A percentile compares a stretch with the other conserved stretches of the same genome.
phyloP scores from a whole-genome alignment of 2,888 invertebrate species.

The Gnatocerus cornutus region DNA sequence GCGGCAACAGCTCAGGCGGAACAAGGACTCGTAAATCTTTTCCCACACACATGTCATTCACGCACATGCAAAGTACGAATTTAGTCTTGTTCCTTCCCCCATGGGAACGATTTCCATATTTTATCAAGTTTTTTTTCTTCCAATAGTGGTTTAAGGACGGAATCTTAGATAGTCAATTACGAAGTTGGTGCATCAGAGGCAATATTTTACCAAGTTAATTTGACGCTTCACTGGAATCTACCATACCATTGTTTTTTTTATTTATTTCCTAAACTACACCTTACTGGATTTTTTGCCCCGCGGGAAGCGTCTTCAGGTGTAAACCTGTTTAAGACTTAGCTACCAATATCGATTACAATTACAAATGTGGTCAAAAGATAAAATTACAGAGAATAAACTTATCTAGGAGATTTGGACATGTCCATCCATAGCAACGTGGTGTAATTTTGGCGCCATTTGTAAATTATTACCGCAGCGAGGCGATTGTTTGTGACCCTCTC shows the following conservation, averaged over 20 bases:
- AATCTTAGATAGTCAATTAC: constrained; percentile 58
- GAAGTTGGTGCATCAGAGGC: constrained; percentile 60
- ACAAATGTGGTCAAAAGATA: neutral
- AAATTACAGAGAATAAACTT: too few species aligned
- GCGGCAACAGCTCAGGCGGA: constrained; percentile 10
- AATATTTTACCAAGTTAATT: constrained; percentile 67
- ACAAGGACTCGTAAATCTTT: constrained; percentile 34
- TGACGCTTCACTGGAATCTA: constrained; percentile 66
- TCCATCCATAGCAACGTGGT: constrained; percentile 44
- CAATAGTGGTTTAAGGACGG: constrained; percentile 48
- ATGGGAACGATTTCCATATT: constrained; percentile 55
- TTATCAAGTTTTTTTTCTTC: constrained; percentile 55
- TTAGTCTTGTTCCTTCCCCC: constrained; percentile 47
- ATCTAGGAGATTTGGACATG: neutral
- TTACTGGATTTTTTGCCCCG: constrained; percentile 40
- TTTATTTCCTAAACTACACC: constrained; percentile 48
- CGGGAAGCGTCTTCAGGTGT: constrained; percentile 33
- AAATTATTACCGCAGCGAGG: constrained; percentile 55
- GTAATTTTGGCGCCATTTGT: constrained; percentile 57
- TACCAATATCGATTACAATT: constrained; percentile 13
- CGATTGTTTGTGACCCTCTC: constrained; percentile 45
- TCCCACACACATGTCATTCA: constrained; percentile 40
- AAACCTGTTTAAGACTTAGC: constrained; percentile 31
- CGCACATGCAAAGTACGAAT: constrained; percentile 50
- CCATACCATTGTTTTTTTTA: constrained; percentile 60